Base-by-base conservation (phyloP, 2,888 invertebrate genomes). In the Melanotus villosus region DNA sequence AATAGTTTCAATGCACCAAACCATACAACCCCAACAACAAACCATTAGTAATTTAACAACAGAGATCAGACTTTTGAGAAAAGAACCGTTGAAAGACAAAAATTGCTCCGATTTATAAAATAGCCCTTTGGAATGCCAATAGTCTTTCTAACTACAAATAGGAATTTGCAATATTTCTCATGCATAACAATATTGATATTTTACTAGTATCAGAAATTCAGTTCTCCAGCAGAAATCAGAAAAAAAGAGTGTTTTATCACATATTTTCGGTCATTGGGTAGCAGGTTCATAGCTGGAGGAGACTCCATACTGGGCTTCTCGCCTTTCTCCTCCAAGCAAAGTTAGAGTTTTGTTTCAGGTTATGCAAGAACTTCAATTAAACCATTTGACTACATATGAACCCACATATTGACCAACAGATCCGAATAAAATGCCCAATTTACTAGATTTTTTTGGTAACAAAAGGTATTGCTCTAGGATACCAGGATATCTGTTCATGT, bases 11-110 rank as follows among this genome's bases (percentile, higher is more conserved):
- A 9, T 54, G 32, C 34, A 54, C 12, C 34, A 30, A 16, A 54
- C 54, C 18, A 54, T 54, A 16, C 54, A 54, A 54, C 6, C 34
- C 9, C 34, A 54, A 26, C 54, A 54, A 12, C 54, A 54, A 54
- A 54, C 54, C n/a, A 54, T 54, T 16, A 54, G 30, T 16, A 18
- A 54, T 6, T 32, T 54, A 54, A 54, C 32, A 30, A 18, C 19
- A n/a, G 18, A 47, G 47, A 47, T 47, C 19, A 47, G 23, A 21
- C 47, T 47, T n/a, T 19, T 47, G 47, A 47, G 47, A 19, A 10
- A 47, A 21, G 34, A 30, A 54, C 18, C 30, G 16, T 30, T 54
- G n/a, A 54, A 54, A 54, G 30, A 54, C 18, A 54, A 26, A 30
- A 54, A 32, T 54, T 26, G 32, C 54, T 23, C 34, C 14, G 14